Conservation (phyloP, 2,888 invertebrate genomes). For the Trisateles emortualis region DNA sequence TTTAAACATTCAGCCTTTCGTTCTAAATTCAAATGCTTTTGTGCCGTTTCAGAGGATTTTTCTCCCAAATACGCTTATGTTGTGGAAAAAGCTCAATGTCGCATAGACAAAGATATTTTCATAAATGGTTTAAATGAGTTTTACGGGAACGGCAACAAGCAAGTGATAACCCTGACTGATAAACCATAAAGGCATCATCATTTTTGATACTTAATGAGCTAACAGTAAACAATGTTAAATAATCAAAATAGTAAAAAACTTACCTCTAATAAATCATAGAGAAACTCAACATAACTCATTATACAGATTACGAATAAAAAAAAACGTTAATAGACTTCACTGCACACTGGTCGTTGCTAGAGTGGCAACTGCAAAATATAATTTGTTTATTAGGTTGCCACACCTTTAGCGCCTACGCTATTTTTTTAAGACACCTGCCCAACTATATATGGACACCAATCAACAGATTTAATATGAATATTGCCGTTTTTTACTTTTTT, state of each 20-base stretch:
- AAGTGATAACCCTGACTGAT: too few species aligned
- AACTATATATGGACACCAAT: conserved; percentile 71
- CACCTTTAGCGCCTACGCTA: conserved; percentile 75
- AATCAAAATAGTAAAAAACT: conserved; percentile 30
- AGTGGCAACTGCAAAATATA: conserved; percentile 68
- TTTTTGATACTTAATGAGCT: conserved; percentile 1
- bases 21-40: too few species aligned
- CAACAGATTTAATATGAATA: conserved; percentile 57
- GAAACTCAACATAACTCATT: conserved; percentile 78
- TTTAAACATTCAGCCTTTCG: too few species aligned
- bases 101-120: too few species aligned
- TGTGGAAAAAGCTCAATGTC: too few species aligned
- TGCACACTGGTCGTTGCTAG: conserved; percentile 58
- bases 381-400: conserved; percentile 67
- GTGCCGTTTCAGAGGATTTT: too few species aligned
- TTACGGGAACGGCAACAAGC: too few species aligned
- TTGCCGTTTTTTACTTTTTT: conserved; percentile 33
- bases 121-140: too few species aligned
- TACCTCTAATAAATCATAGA: conserved; percentile 78
- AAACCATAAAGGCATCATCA: too few species aligned
- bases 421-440: conserved; percentile 59
- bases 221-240: background rate
- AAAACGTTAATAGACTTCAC: conserved; percentile 50
- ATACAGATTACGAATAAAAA: conserved; percentile 44
- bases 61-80: too few species aligned